Evolutionary conservation across 2,797 vertebrate genomes (phyloP), one percentile per base, ranked within the genome.

Genomic region (Psittacula derbiana): DNA sequence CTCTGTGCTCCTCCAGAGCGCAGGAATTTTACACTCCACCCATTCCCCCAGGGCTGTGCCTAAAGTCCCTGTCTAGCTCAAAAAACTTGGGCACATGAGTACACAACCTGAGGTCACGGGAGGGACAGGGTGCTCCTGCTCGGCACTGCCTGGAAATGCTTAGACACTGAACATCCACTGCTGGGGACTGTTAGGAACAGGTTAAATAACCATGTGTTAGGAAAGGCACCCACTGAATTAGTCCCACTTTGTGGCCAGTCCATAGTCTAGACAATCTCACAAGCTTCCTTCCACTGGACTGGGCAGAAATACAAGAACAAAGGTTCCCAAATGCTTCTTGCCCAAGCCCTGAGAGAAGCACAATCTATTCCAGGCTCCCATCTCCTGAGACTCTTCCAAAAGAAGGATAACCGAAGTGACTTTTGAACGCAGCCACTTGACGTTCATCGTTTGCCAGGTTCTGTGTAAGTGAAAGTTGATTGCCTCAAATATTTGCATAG

Each of bases 1-100:
- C 64, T 33, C 27, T 16, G 41, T 10, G 43, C 44, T 57, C 3
- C 1, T n/a, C 71, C 46, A 25, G 17, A 53, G 17, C n/a, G n/a
- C 79, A 83, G 46, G 30, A 70, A 78, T 92, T 84, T 89, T 80
- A 49, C 41, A 80, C 41, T 28, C 46, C 71, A 82, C n/a, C 64
- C 31, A 36, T 80, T 85, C 6, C 21, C 44, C 33, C 44, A 30
- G 38, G 27, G n/a, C 69, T 74, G 10, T 86, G 57, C 60, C 61
- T 84, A 4, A 55, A 44, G 38, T 27, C 16, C 50, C 21, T 12
- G 3, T 33, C 31, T 38, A 38, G 38, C 16, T 53, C 30, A 69
- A 49, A 72, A 78, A 60, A 7, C 11, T 20, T 11, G 18, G 71
- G 43, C 36, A 25, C 24, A 23, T 1, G 40, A 71, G 52, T 10